A percentile compares a stretch with the other conserved stretches of the same genome.
Evolutionary conservation across 1,140 invertebrate species (phyloP).

Genomic region (Diabrotica undecimpunctata): DNA sequence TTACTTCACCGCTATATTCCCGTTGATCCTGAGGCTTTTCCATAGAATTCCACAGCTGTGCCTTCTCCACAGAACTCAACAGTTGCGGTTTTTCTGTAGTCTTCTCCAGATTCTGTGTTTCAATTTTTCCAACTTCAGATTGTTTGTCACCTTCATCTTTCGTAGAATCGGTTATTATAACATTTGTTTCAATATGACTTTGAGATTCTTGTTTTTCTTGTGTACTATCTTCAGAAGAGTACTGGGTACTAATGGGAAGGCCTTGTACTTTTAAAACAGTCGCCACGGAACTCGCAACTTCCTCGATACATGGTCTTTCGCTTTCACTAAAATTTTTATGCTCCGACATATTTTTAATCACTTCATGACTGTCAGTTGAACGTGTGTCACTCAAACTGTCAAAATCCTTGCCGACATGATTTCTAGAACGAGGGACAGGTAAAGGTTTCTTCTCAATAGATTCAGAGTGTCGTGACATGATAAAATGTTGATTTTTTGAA

Average conservation of each 20-base stretch:
- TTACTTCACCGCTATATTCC: no score
- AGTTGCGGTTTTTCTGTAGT: slow-evolving; percentile 14
- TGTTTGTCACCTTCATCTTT: neutral
- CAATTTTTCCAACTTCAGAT: neutral
- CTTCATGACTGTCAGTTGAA: slow-evolving; percentile 6
- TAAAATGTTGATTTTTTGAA: neutral
- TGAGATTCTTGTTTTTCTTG: neutral
- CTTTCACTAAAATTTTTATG: slow-evolving; percentile 15
- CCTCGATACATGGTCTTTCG: neutral
- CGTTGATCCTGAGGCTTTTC: no score
- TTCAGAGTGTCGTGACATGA: neutral
- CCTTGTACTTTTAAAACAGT: neutral
- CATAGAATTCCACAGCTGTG: no score
- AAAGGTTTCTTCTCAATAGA: slow-evolving; percentile 6
- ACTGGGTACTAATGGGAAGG: neutral
- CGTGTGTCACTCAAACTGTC: slow-evolving; percentile 6
- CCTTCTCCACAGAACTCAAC: no score
- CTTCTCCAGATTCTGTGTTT: no score
- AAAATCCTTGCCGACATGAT: slow-evolving; percentile 4
- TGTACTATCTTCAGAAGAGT: neutral
- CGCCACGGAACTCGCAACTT: neutral
- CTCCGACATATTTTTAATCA: slow-evolving; percentile 11
- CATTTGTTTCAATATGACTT: neutral
- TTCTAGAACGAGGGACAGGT: slow-evolving; percentile 16
- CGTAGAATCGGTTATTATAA: no score